These are phyloP conservation scores for Enteromius mattozi DNA, from an alignment of 2,797 vertebrate species.

Conservation along the genomic window DNA sequence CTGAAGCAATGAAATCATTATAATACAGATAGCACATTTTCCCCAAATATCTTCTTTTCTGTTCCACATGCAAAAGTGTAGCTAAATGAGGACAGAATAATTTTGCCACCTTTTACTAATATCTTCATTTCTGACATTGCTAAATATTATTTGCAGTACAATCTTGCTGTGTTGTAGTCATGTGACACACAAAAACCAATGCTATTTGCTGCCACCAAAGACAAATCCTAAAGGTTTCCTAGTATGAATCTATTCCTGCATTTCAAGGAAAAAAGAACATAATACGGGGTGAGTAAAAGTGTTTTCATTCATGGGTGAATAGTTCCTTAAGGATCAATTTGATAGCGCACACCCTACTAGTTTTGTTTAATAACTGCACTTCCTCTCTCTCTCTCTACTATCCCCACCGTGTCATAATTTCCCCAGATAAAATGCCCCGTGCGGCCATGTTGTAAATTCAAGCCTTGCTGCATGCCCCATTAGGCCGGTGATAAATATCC, in stretches of 20 bases:
- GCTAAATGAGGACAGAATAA: neutral
- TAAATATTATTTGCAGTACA: neutral
- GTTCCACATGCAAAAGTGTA: neutral
- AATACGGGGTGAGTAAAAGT: neutral
- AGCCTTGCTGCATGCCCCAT: conserved; percentile 51
- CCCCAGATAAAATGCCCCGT: conserved; percentile 35
- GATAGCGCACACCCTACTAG: neutral
- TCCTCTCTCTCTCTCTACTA: conserved; percentile 26
- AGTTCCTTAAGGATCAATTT: neutral
- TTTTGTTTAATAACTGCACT: conserved; percentile 9
- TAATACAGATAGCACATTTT: neutral
- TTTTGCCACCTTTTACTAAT: neutral
- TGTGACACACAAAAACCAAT: neutral
- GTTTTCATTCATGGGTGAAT: neutral
- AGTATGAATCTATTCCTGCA: neutral
- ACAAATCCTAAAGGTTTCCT: neutral
- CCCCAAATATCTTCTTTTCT: neutral
- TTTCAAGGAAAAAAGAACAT: neutral
- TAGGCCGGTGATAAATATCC: conserved; percentile 55
- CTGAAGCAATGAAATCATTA: neutral
- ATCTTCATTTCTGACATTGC: neutral
- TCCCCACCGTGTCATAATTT: conserved; percentile 33
- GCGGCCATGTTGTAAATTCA: conserved; percentile 53
- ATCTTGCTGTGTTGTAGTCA: neutral
- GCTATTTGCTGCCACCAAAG: neutral